phyloP scores from a whole-genome alignment of 2,797 vertebrate genomes.

The Carapus acus region DNA sequence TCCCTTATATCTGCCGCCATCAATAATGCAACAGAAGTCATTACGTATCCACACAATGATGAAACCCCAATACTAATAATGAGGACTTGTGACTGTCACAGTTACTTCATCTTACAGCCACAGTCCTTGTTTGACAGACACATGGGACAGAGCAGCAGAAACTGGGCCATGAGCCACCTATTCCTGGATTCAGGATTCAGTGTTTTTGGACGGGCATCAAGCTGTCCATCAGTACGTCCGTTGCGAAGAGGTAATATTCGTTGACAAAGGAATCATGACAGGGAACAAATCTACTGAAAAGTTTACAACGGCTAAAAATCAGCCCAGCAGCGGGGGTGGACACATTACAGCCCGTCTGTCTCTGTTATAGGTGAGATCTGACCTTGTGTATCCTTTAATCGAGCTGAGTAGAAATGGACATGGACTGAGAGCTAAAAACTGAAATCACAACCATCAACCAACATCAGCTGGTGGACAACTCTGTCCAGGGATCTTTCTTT shows the following conservation, averaged over 20 bases:
- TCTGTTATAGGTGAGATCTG: no score
- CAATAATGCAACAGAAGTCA: constrained; percentile 54
- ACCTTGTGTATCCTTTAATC: no score
- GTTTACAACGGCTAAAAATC: not conserved
- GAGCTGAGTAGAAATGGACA: no score
- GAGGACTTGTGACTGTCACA: constrained; percentile 15
- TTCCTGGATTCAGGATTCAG: constrained; percentile 32
- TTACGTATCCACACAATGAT: constrained; percentile 51
- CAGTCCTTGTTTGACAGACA: constrained; percentile 38
- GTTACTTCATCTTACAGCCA: constrained; percentile 17
- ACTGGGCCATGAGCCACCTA: constrained; percentile 46
- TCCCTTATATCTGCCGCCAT: constrained; percentile 49
- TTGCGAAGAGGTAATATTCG: constrained; percentile 1
- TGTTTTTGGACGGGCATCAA: constrained; percentile 6
- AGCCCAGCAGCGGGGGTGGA: no score
- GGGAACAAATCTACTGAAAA: no score
- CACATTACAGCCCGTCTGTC: no score
- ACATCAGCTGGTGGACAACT: no score
- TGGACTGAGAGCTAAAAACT: no score
- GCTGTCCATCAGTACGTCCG: constrained; percentile 10
- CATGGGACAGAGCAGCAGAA: constrained; percentile 35
- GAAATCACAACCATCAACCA: no score
- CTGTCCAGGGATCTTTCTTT: no score
- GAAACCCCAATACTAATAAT: constrained; percentile 14
- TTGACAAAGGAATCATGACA: not conserved